Base-by-base conservation (phyloP, 2,113 vertebrate genomes). In the Tautogolabrus adspersus region DNA sequence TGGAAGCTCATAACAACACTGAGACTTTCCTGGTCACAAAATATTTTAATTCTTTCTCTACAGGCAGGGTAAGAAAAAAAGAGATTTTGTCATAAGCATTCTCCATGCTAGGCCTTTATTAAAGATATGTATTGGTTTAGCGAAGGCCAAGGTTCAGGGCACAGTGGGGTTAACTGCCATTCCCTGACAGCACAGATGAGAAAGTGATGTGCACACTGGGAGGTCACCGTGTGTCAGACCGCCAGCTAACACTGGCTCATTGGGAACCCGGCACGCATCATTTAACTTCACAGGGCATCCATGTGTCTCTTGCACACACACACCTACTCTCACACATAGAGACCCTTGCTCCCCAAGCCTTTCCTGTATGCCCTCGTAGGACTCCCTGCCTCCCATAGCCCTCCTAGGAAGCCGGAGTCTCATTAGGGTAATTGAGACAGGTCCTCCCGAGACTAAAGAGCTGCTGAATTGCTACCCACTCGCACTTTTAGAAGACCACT, bases 391-490 rank as follows among this genome's bases (percentile, higher is more conserved):
- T 82, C 78, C 79, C 22, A 21, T 73, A 70, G 61, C 63, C 44
- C 82, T 84, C 79, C 74, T 65, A 55, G 64, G 75, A 83, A 90
- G 87, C 71, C 64, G 66, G 59, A 87, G 81, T 90, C 89, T 92
- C 90, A 92, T 93, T 91, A 93, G 88, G 85, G 84, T 93, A 93
- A 94, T 91, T 90, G 89, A 93, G 92, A 92, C 81, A 82, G 86
- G 88, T 81, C 87, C 88, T 91, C 86, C 72, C 16, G 81, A 92
- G 91, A 92, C 87, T 87, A 83, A 89, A 89, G 90, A 89, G 85
- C 86, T 81, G 77, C 80, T 83, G 88, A 91, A 89, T 89, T 85
- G 85, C 89, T 91, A 83, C 64, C 77, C 85, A 84, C 85, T 92
- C 77, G 40, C 70, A 73, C 83, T 79, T 90, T 84, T 87, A 89